Conservation (phyloP, 2,888 invertebrate species). For the Trissoscelio sp. region DNA sequence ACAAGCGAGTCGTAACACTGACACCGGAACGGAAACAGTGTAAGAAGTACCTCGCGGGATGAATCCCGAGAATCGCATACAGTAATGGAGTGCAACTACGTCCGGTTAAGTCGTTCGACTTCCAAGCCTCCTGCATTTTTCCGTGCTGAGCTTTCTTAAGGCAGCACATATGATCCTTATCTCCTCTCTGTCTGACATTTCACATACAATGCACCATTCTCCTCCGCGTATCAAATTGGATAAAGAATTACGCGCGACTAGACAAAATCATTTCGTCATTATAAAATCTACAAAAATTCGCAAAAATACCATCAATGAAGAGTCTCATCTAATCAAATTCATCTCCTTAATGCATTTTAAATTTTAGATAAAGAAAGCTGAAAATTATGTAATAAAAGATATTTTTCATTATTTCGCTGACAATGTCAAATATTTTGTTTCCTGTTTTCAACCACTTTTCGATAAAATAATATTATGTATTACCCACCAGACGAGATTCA, state of each 20-base stretch:
- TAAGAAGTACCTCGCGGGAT: conserved; percentile 26
- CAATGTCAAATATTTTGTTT: too few relatives aligned
- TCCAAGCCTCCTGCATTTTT: conserved; percentile 52
- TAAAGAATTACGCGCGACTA: conserved; percentile 5
- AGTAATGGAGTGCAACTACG: conserved; percentile 65
- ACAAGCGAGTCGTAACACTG: conserved; percentile 40
- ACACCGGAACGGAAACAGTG: conserved; percentile 33
- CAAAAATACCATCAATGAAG: too few relatives aligned
- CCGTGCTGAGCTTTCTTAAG: conserved; percentile 55
- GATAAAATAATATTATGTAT: too few relatives aligned
- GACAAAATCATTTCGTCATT: conserved; percentile 2
- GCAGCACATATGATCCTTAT: conserved; percentile 69
- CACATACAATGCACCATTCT: conserved; percentile 69
- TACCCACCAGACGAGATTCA: too few relatives aligned
- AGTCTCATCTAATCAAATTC: too few relatives aligned
- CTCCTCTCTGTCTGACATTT: conserved; percentile 72
- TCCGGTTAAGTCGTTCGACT: conserved; percentile 68
- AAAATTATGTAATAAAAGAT: too few relatives aligned
- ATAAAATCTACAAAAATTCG: background rate
- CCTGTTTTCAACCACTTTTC: too few relatives aligned
- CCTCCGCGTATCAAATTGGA: conserved; percentile 62
- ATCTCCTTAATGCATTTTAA: too few relatives aligned
- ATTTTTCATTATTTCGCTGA: too few relatives aligned
- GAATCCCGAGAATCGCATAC: conserved; percentile 39
- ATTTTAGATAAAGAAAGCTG: too few relatives aligned